Base-by-base conservation (phyloP, 2,113 vertebrate species). In the Carassius gibelio region DNA sequence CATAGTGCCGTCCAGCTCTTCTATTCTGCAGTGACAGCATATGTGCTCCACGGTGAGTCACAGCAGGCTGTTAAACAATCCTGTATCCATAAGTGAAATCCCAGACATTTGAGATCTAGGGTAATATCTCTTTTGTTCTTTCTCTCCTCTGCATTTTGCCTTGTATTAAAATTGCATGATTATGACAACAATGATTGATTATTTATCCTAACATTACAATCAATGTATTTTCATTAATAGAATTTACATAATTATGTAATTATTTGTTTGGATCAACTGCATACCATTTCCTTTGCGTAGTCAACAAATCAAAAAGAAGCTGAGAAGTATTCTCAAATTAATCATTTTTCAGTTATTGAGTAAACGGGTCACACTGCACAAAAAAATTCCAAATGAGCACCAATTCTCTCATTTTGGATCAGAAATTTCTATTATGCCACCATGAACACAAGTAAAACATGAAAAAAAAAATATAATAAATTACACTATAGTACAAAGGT, bases 81-180 rank as follows among this genome's bases (percentile, higher is more conserved):
- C 81, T 83, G 69, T 61, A 79, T 78, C 85, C 75, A 87, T 79
- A 87, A 87, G 75, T 62, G 50, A 78, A 84, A 83, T 74, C 74
- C 74, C 81, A 87, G 86, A 82, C 86, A 83, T 83, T 52, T 52
- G 42, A 48, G 61, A 83, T 84, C 75, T 79, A 64, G 81, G 61
- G 62, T 87, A 69, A 82, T 79, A 71, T 87, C 50, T 55, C 79
- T 57, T 75, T 61, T 82, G 68, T 74, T 57, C 26, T 61, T 42
- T 52, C 68, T 42, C 15, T 55, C 34, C 77, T 62, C 23, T 34
- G 19, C 19, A 61, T 19, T 61, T 30, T 76, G 15, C 26, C 75
- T 76, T 48, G n/a, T 7, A 48, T 48, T 23, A 48, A 42, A 2
- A 74, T 38, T 48, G 71, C 36, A 42, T 0, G 4, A 42, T n/a